A percentile compares a stretch with the other conserved stretches of the same genome.
phyloP scores from a whole-genome alignment of 2,113 vertebrate species.

The Daboia siamensis region DNA sequence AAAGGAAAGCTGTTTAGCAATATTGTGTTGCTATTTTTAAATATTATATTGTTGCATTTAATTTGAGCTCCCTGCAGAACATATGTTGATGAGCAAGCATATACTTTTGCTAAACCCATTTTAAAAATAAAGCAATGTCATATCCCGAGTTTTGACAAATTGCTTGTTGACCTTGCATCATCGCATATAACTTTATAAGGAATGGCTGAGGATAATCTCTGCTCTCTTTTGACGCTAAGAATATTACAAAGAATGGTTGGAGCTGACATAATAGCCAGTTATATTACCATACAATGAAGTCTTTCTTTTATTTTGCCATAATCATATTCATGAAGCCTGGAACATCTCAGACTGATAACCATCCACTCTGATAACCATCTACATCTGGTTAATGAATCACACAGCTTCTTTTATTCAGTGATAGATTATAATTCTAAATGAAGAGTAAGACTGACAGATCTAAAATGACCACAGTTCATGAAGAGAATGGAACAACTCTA shows the following conservation, averaged over 20 bases:
- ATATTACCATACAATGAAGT: background rate
- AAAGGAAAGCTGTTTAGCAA: background rate
- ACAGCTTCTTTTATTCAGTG: background rate
- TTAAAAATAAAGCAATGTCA: background rate
- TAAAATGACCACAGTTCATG: background rate
- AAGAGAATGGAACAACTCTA: slow-evolving; percentile 6
- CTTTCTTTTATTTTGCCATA: background rate
- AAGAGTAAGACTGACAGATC: background rate
- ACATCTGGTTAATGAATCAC: background rate
- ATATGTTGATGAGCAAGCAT: background rate
- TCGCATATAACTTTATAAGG: background rate
- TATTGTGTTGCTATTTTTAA: background rate
- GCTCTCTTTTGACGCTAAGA: background rate
- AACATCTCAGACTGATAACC: background rate
- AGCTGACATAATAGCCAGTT: background rate
- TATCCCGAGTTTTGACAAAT: background rate
- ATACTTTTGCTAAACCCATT: background rate
- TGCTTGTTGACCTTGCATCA: slow-evolving; percentile 8
- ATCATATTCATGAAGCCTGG: slow-evolving; percentile 3
- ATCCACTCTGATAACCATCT: background rate
- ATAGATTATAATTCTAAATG: background rate
- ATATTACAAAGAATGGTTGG: background rate
- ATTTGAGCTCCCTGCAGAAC: background rate
- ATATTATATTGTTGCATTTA: background rate
- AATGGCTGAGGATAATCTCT: background rate